Evolutionary conservation across 1,140 invertebrate genomes (phyloP), one percentile per base, ranked within the genome.

Genomic region (Drosophila carrolli): DNA sequence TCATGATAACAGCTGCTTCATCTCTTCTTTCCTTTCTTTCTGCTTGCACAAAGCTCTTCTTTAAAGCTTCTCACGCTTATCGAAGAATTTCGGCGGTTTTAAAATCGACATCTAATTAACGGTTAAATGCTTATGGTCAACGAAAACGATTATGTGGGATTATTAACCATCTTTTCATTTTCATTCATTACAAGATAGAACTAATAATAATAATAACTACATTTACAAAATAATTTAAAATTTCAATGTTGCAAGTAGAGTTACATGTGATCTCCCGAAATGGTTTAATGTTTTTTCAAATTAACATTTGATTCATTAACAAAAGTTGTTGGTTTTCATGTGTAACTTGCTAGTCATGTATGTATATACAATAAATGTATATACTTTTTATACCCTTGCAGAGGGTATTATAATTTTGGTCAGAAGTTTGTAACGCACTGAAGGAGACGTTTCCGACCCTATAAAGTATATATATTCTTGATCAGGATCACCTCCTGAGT

Each of bases 1-100:
- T 73, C 55, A 54, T 67, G 72, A 76, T 66, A 76, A 76, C 72
- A 75, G 61, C 73, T 76, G 73, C 72, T 66, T 35, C 27, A 40
- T 40, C 16, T 71, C 38, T 27, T 55, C 51, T 66, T 66, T 41
- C 27, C 10, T 70, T 35, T 35, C 44, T 32, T 32, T 72, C 44
- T 37, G 41, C 19, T 27, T 43, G 23, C 61, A 1, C 50, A 32
- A 68, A 68, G 60, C 60, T 65, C n/a, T 32, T 32, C 37, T 65
- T 51, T 23, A 13, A 65, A 53, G 29, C 65, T 54, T 68, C 65
- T 68, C 61, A 68, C 65, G 65, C 47, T 68, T 13, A 13, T 11
- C 19, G 1, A 68, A 19, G 47, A 44, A 44, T 68, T 68, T 68
- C 7, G 38, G 65, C 8, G 8, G 37, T 66, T 44, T 44, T 44